These are phyloP conservation scores for Antennarius maculatus DNA, from an alignment of 2,797 vertebrate species.

Conservation along the genomic window DNA sequence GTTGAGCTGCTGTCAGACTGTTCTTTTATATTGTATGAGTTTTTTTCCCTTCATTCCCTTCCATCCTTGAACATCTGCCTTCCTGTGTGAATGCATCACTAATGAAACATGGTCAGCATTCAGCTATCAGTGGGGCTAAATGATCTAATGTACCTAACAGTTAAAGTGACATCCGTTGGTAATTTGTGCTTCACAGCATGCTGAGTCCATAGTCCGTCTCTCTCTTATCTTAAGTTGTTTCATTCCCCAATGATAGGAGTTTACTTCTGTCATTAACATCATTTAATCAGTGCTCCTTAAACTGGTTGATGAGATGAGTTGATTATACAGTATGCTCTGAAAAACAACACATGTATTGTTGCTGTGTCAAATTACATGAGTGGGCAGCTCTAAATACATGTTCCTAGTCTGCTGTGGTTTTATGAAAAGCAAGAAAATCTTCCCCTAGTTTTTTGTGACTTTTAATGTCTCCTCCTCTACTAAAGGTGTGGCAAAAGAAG, in stretches of 20 bases:
- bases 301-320: slow-evolving; percentile 6
- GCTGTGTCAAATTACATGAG: not conserved
- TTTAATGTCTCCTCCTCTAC: not conserved
- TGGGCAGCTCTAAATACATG: not conserved
- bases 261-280: slow-evolving; percentile 25
- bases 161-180: slow-evolving; percentile 30
- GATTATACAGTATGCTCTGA: slow-evolving; percentile 14
- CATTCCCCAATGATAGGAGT: slow-evolving; percentile 22
- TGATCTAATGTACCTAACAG: slow-evolving; percentile 14
- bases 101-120: slow-evolving; percentile 19
- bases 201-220: slow-evolving; percentile 8
- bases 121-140: slow-evolving; percentile 47
- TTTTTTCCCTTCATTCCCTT: slow-evolving; percentile 9
- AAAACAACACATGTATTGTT: not conserved
- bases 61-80: slow-evolving; percentile 22
- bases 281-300: slow-evolving; percentile 18
- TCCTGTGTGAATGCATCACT: slow-evolving; percentile 19
- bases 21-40: slow-evolving; percentile 27
- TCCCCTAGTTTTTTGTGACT: not conserved
- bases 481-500: no score
- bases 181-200: slow-evolving; percentile 35
- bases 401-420: not conserved
- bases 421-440: not conserved
- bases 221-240: slow-evolving; percentile 28
- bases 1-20: slow-evolving; percentile 3